Evolutionary conservation across 2,113 vertebrate genomes (phyloP), one percentile per base, ranked within the genome.

Genomic region (Spilogale gracilis): DNA sequence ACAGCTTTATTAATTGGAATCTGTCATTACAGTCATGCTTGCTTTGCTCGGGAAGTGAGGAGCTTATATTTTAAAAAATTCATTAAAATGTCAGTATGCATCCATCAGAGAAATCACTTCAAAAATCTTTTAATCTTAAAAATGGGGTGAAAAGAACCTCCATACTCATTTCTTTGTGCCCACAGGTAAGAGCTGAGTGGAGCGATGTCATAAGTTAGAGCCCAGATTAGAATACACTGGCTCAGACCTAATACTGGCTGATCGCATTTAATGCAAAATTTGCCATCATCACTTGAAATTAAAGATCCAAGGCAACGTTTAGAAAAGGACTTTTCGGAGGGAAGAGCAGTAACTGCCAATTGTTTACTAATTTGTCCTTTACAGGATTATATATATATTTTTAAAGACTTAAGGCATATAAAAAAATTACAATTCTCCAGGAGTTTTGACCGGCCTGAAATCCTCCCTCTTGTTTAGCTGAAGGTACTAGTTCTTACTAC

Each of bases 121-220:
- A 89, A 78, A 91, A 94, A 96, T 54, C 20, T 91, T 74, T 95
- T 73, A 96, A 95, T 83, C 93, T 79, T 94, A 94, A 97, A 95
- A 91, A 60, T 25, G 95, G 54, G 79, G 30, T 56, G 17, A 93
- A 87, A 32, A 56, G 5, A 92, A 38, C 52, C 67, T 96, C 95
- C 18, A 48, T 16, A 65, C 1, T 91, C 82, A 87, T 18, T 30
- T 88, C 27, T 94, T 50, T 91, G 56, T 96, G 79, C 65, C 45
- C 71, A 88, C 43, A 69, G 97, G 63, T 10, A 12, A 78, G 48
- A 85, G 10, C 4, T 92, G 74, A 86, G n/a, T 30, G 50, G 25
- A 83, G 50, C 45, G 14, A 88, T 48, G n/a, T 60, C 25, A 94
- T 58, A 54, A 91, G 65, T 63, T 89, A 85, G 38, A 88, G 21